Conservation (phyloP, 2,888 invertebrate genomes). For the Leptopilina drosophilae region DNA sequence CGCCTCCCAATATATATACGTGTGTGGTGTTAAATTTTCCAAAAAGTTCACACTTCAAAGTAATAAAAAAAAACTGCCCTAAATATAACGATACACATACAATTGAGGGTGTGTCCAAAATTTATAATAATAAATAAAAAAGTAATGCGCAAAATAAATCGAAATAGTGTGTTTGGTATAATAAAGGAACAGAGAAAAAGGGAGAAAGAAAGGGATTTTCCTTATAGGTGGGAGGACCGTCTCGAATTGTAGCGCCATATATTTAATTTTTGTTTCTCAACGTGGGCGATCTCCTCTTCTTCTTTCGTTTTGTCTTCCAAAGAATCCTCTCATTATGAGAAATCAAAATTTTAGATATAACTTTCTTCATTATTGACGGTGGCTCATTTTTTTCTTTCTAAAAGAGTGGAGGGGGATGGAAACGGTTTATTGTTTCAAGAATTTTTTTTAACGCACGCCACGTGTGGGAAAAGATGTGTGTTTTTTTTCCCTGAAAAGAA, state of each 20-base stretch:
- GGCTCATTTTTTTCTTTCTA: background rate
- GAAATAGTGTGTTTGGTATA: background rate
- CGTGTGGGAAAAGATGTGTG: slow-evolving; percentile 23
- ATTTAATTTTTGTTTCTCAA: slow-evolving; percentile 27
- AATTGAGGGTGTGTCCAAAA: slow-evolving; percentile 20
- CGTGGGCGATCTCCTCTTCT: slow-evolving; percentile 32
- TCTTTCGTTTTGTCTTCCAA: slow-evolving; percentile 10
- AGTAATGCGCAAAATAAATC: slow-evolving; percentile 31
- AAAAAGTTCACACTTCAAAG: slow-evolving; percentile 25
- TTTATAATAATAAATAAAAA: slow-evolving; percentile 34
- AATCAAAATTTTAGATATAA: slow-evolving; percentile 36
- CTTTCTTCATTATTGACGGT: slow-evolving; percentile 23
- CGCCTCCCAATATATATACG: background rate
- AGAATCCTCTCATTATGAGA: slow-evolving; percentile 27
- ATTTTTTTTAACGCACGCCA: background rate
- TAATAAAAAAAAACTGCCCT: background rate
- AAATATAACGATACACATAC: background rate
- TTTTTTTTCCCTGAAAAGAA: background rate
- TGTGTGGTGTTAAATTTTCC: slow-evolving; percentile 12
- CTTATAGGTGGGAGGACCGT: slow-evolving; percentile 16
- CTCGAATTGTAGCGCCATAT: slow-evolving; percentile 26
- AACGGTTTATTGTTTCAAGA: slow-evolving; percentile 28
- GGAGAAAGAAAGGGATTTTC: slow-evolving; percentile 3
- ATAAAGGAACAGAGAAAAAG: background rate
- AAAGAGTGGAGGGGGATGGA: background rate